Conservation (phyloP, 2,797 vertebrate genomes). For the Ctenochaetus hawaiiensis region DNA sequence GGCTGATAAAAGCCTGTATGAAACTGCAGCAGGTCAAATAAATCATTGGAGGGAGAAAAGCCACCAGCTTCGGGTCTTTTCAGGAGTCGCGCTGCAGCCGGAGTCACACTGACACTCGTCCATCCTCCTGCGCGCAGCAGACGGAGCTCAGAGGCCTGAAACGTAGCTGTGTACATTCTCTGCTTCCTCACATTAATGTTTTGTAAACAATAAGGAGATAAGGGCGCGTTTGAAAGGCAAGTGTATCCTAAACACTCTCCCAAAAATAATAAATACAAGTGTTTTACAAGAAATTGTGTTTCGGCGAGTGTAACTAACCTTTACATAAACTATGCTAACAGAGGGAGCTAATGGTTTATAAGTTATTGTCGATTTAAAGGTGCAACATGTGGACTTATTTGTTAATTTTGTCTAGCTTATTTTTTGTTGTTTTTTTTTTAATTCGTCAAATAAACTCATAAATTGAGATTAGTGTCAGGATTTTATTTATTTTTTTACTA, state of each 20-base stretch:
- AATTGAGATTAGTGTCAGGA: not conserved
- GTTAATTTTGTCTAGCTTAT: not conserved
- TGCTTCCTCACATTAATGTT: slow-evolving; percentile 81
- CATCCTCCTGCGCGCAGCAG: slow-evolving; percentile 18
- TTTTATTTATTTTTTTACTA: not conserved
- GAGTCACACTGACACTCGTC: slow-evolving; percentile 26
- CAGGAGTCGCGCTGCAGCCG: not conserved
- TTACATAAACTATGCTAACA: slow-evolving; percentile 35
- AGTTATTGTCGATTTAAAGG: not conserved
- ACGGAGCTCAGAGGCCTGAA: slow-evolving; percentile 18
- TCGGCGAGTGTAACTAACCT: slow-evolving; percentile 48
- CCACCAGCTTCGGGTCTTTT: not conserved
- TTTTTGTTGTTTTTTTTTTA: not conserved
- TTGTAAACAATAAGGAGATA: slow-evolving; percentile 81
- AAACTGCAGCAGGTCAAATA: not conserved
- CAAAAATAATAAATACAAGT: slow-evolving; percentile 75
- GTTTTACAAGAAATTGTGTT: slow-evolving; percentile 59
- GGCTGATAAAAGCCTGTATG: not conserved
- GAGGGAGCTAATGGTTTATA: not conserved
- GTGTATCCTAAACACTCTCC: slow-evolving; percentile 70
- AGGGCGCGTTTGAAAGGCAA: slow-evolving; percentile 78
- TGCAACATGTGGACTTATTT: too few species aligned
- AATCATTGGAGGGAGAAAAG: not conserved
- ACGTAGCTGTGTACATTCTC: slow-evolving; percentile 64
- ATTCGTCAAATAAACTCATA: not conserved